These are phyloP conservation scores for Phrynosoma blainvillii DNA, from an alignment of 2,113 vertebrate genomes.

Conservation along the genomic window DNA sequence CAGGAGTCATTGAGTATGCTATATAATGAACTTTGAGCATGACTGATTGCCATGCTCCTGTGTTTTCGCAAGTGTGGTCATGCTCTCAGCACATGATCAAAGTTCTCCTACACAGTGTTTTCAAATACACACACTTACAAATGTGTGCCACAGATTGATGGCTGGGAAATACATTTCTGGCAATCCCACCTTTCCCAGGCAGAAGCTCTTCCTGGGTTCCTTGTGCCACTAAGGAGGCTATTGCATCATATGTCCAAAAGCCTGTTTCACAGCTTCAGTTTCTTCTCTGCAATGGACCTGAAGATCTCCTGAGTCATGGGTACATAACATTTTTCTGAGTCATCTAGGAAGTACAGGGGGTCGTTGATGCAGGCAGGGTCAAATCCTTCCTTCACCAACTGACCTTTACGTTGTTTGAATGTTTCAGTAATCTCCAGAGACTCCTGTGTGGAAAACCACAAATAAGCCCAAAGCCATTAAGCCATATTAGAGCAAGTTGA, in stretches of 20 bases:
- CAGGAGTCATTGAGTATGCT: too few species aligned
- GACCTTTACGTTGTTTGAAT: constrained; percentile 86
- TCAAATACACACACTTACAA: too few species aligned
- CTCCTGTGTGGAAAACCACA: constrained; percentile 68
- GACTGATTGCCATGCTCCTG: too few species aligned
- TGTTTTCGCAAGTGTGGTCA: too few species aligned
- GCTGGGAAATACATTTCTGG: not conserved
- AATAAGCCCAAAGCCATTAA: not conserved
- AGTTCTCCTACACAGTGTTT: too few species aligned
- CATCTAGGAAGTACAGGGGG: constrained; percentile 80
- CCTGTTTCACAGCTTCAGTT: constrained; percentile 74
- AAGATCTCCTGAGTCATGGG: constrained; percentile 69
- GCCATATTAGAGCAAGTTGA: too few species aligned
- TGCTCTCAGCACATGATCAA: too few species aligned
- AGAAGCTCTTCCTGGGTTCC: not conserved
- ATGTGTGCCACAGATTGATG: too few species aligned
- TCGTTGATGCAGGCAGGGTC: constrained; percentile 74
- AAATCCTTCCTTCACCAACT: constrained; percentile 82
- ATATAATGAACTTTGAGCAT: too few species aligned
- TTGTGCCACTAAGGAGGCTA: not conserved
- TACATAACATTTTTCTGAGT: constrained; percentile 66
- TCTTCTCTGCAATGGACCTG: constrained; percentile 69
- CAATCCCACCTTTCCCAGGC: not conserved
- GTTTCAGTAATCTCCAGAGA: constrained; percentile 81
- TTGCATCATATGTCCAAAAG: not conserved